These are phyloP conservation scores for Protaetia brevitarsis DNA, from an alignment of 1,140 invertebrate genomes.

Conservation along the genomic window DNA sequence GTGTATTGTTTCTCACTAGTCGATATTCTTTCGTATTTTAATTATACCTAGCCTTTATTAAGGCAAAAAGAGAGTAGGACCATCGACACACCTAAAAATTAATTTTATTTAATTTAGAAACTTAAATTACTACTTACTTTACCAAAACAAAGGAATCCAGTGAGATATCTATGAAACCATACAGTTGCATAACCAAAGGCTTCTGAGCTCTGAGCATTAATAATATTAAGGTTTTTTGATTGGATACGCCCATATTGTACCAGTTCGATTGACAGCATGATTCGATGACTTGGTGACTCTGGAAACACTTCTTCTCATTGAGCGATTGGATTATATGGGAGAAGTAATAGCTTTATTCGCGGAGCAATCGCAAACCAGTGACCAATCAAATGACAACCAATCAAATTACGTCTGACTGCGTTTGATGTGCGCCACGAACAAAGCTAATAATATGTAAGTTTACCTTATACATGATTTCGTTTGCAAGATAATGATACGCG, in stretches of 20 bases:
- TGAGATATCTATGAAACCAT: neutral
- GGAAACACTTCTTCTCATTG: neutral
- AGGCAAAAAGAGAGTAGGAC: neutral
- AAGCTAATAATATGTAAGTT: neutral
- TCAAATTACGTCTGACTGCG: neutral
- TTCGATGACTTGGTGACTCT: constrained; percentile 7
- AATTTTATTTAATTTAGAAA: neutral
- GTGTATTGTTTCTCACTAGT: too few species aligned
- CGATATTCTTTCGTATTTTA: neutral
- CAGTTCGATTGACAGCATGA: neutral
- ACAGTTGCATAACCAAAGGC: neutral
- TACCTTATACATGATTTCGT: constrained; percentile 10
- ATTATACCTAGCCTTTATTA: neutral
- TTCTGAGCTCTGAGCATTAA: constrained; percentile 1
- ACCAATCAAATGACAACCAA: neutral
- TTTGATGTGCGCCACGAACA: neutral
- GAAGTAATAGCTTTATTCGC: too few species aligned
- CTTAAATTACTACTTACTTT: neutral
- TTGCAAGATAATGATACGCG: neutral
- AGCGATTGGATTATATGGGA: too few species aligned
- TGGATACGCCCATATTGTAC: neutral
- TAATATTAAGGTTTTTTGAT: neutral
- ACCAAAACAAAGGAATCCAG: constrained; percentile 4
- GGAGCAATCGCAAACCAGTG: neutral
- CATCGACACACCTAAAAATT: neutral